Evolutionary conservation across 2,113 vertebrate species (phyloP).

Genomic region (Trochalopteron elliotii): DNA sequence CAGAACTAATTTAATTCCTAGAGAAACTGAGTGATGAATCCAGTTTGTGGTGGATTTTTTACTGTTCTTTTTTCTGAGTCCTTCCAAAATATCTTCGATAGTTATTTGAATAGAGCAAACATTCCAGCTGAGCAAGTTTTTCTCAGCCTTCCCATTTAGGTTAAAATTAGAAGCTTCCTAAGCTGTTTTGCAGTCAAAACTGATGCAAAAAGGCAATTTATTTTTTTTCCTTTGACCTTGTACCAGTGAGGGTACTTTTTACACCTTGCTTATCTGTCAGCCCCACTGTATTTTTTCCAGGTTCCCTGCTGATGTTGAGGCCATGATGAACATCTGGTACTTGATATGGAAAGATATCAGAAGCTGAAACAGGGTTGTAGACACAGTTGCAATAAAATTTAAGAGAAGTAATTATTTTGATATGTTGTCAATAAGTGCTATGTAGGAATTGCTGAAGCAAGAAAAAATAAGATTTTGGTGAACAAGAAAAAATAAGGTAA

Average conservation of each 20-base stretch:
- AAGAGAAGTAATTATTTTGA: background rate
- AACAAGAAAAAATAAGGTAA: background rate
- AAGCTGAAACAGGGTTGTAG: background rate
- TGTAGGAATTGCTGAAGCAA: background rate
- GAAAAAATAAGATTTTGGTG: background rate
- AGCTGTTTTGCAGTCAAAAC: background rate
- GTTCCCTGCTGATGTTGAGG: background rate
- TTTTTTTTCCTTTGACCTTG: background rate
- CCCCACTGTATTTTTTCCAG: background rate
- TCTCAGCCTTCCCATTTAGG: background rate
- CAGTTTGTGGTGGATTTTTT: background rate
- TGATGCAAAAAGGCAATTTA: background rate
- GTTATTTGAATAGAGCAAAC: background rate
- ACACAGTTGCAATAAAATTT: background rate
- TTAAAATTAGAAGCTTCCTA: background rate
- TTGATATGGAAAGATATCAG: background rate
- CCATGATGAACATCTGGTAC: background rate
- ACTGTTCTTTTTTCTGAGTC: background rate
- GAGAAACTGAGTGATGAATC: background rate
- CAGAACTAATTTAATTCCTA: background rate
- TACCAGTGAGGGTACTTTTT: background rate
- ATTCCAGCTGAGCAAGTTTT: background rate
- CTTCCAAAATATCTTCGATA: background rate
- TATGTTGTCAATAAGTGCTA: background rate
- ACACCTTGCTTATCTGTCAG: background rate